Base-by-base conservation (phyloP, 2,113 vertebrate species). In the Climacteris rufus region DNA sequence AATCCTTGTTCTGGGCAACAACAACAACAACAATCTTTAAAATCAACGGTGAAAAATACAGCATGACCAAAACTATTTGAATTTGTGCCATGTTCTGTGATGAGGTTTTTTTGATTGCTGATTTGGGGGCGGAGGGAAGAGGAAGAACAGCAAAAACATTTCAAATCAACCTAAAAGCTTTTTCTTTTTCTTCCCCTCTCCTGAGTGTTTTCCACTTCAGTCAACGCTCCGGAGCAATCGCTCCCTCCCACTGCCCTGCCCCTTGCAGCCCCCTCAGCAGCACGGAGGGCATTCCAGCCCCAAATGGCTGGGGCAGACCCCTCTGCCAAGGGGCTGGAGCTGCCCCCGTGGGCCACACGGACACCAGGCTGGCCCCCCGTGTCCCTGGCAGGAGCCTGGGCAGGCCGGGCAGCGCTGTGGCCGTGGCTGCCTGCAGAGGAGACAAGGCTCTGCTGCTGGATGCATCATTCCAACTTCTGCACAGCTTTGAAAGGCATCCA, bases 401-500 rank as follows among this genome's bases (percentile, higher is more conserved):
- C 28, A 33, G 44, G 63, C 42, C 9, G 68, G 79, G 47, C 64
- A 74, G 90, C 0, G 2, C 53, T 61, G 10, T 0, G 1, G 75
- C 35, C 2, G 66, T 65, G 75, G 75, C 85, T 77, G 70, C 75
- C 63, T 11, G 0, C 53, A 3, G 1, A 72, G 60, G 61, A 83
- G 71, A 79, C 60, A 72, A 81, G 54, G 53, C 89, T 93, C 85
- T 93, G 75, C 96, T 92, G 76, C 57, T 71, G 89, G 83, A 86
- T 85, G 76, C 83, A 63, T 59, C 60, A 91, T 86, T 93, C 95
- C 93, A 80, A 69, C 94, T 93, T 63, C 88, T 80, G 59, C 87
- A 80, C 39, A 92, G 90, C 91, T 97, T 93, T 97, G 96, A 97
- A 96, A 95, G 84, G 74, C 77, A 89, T 96, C 95, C 95, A 95